Evolutionary conservation across 2,113 vertebrate species (phyloP), one percentile per base, ranked within the genome.

Genomic region (Phoenicopterus ruber): DNA sequence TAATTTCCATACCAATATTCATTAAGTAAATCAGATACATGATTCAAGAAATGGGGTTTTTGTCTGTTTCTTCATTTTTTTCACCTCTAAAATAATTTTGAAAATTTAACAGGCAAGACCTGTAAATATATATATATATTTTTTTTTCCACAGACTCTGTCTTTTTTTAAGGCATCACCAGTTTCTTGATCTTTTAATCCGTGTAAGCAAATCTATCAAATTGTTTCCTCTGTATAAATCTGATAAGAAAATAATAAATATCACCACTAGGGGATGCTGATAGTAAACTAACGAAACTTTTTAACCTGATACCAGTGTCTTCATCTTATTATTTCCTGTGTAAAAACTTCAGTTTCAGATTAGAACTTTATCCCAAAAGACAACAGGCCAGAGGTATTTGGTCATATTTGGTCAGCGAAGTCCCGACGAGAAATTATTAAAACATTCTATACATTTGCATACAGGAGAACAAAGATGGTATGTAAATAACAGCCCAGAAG

Each of bases 201-300:
- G 3, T 13, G 15, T 34, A 15, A 82, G 8, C 5, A 38, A 19
- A 47, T 8, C 31, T 8, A 8, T 15, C 20, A 22, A 54, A 57
- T 13, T 3, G 42, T 9, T 85, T 44, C 31, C 26, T 65, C 24
- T 20, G 36, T 36, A 2, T 8, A 59, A 69, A 2, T 25, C n/a
- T 44, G n/a, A 25, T 50, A 10, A 76, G 96, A 88, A 59, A 96
- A 97, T 88, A 67, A 92, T 36, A 10, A n/a, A 12, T 88, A 44
- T 17, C 8, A 63, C 97, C 98, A 49, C 98, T 86, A 98, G 98
- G 76, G 97, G 98, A 94, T 25, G 96, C 96, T 97, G 82, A 59
- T 80, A 89, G 79, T 49, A 97, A 98, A 88, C 49, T 58, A 67
- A 97, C 93, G 29, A 49, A 74, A 19, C 17, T 18, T 59, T 22